Percentiles rank a stretch among this genome's conserved stretches.
phyloP scores from a whole-genome alignment of 2,113 vertebrate species.

The Sander vitreus region DNA sequence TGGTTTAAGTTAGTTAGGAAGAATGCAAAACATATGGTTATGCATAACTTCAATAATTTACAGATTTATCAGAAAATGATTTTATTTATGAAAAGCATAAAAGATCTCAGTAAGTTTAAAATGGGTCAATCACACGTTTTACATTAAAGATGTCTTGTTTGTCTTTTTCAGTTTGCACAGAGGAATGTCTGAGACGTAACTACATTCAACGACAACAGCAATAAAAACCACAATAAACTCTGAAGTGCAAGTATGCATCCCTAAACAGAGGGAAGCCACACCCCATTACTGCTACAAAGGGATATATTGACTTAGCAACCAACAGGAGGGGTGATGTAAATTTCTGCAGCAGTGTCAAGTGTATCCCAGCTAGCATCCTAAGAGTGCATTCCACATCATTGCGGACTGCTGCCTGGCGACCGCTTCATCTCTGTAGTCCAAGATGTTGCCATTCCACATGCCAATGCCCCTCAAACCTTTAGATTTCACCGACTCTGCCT shows the following conservation, averaged over 20 bases:
- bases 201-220: constrained; percentile 35
- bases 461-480: constrained; percentile 90
- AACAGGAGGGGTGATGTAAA: constrained; percentile 34
- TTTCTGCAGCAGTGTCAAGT: constrained; percentile 20
- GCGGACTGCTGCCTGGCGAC: constrained; percentile 86
- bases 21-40: neutral
- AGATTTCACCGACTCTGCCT: constrained; percentile 83
- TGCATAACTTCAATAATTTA: constrained; percentile 5
- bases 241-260: constrained; percentile 46
- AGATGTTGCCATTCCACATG: constrained; percentile 94
- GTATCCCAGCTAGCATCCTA: constrained; percentile 63
- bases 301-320: constrained; percentile 56
- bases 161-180: constrained; percentile 4
- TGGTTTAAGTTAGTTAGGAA: neutral
- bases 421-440: constrained; percentile 88
- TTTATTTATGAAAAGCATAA: constrained; percentile 49
- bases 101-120: constrained; percentile 5
- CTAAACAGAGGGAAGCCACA: constrained; percentile 3
- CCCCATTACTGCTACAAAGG: constrained; percentile 27
- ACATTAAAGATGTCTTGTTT: neutral
- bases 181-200: constrained; percentile 44
- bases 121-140: constrained; percentile 10
- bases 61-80: constrained; percentile 8
- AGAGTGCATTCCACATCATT: constrained; percentile 93
- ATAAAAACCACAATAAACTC: constrained; percentile 51